These are phyloP conservation scores for Lobophora halterata DNA, from an alignment of 2,888 invertebrate genomes.

Conservation along the genomic window DNA sequence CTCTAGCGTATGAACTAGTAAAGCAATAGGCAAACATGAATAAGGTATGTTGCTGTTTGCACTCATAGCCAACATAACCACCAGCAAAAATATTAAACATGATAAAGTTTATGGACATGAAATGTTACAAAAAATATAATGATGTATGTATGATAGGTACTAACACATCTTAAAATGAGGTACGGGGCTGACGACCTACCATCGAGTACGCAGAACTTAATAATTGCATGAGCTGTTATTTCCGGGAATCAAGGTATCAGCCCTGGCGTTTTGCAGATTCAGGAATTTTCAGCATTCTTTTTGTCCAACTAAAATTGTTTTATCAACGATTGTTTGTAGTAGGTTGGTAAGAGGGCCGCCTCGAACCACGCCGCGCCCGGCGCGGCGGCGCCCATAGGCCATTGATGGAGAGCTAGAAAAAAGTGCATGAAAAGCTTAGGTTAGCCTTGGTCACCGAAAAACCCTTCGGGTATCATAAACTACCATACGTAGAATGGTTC, in stretches of 20 bases:
- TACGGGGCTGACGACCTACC: conserved; percentile 31
- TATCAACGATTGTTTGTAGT: too few relatives aligned
- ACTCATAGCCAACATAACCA: too few relatives aligned
- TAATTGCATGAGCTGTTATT: conserved; percentile 49
- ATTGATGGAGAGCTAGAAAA: too few relatives aligned
- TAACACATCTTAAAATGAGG: conserved; percentile 12
- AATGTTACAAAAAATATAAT: conserved; percentile 3
- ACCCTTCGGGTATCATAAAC: too few relatives aligned
- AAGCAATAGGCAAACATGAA: too few relatives aligned
- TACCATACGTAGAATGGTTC: conserved; percentile 8
- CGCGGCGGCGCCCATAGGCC: too few relatives aligned
- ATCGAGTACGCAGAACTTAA: conserved; percentile 46
- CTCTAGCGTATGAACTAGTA: too few relatives aligned
- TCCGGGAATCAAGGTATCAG: conserved; percentile 43
- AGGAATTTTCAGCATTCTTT: conserved; percentile 31
- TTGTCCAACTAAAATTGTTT: conserved; percentile 5
- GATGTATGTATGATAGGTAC: conserved; percentile 7
- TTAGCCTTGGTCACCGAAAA: too few relatives aligned
- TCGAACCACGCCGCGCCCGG: too few relatives aligned
- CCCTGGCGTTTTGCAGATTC: conserved; percentile 35
- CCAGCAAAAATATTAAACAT: too few relatives aligned
- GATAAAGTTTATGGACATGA: not conserved
- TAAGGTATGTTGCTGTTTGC: not conserved
- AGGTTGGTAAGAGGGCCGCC: too few relatives aligned
- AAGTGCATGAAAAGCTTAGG: too few relatives aligned